Conservation (phyloP, 2,888 invertebrate species). For the Thecophora atra region DNA sequence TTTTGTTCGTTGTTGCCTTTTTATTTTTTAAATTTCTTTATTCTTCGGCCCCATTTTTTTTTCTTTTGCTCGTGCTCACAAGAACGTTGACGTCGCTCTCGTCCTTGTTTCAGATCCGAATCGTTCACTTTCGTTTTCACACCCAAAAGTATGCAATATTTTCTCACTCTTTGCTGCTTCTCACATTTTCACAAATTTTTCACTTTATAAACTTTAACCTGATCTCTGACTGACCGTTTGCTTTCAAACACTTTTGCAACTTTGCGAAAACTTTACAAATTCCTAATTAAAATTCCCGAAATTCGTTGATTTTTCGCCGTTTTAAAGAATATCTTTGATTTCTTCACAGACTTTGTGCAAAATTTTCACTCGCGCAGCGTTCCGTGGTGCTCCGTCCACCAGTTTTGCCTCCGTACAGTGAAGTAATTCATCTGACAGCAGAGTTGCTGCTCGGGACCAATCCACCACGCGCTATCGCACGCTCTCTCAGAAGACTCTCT, state of each 20-base stretch:
- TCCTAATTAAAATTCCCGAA: conserved; percentile 22
- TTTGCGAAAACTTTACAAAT: conserved; percentile 34
- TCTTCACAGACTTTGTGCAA: conserved; percentile 19
- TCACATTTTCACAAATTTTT: background rate
- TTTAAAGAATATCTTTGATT: conserved; percentile 12
- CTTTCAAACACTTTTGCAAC: conserved; percentile 22
- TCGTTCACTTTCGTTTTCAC: conserved; percentile 13
- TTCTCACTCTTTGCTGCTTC: conserved; percentile 26
- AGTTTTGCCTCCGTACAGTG: conserved; percentile 34
- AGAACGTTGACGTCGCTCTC: no score
- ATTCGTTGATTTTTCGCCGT: conserved; percentile 23
- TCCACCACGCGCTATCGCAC: conserved; percentile 19
- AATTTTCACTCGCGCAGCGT: conserved; percentile 24
- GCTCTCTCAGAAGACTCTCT: conserved; percentile 1
- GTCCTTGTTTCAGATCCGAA: no score
- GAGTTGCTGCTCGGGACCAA: conserved; percentile 13
- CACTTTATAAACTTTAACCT: conserved; percentile 12
- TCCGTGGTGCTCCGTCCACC: conserved; percentile 14
- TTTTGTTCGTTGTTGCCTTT: no score
- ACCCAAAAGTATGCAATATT: conserved; percentile 24
- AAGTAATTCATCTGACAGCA: conserved; percentile 37
- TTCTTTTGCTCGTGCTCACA: conserved; percentile 8
- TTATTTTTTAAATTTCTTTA: no score
- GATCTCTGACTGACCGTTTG: conserved; percentile 38
- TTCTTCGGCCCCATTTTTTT: background rate